phyloP scores from a whole-genome alignment of 2,113 vertebrate species.

The Crotalus viridis region DNA sequence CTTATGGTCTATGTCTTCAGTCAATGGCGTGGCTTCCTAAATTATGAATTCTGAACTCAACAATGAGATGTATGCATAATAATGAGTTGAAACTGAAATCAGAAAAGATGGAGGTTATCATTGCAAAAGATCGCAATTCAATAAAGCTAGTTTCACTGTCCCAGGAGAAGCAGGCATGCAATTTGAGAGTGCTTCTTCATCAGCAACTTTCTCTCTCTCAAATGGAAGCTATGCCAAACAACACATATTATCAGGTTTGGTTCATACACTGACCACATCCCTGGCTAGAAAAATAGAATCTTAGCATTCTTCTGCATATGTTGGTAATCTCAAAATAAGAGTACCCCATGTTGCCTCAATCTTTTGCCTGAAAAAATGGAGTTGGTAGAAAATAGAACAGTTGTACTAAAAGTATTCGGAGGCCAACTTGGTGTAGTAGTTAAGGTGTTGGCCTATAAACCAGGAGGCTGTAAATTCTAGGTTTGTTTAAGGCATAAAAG shows the following conservation, averaged over 20 bases:
- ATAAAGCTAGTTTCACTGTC: not conserved
- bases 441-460: not conserved
- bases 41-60: not conserved
- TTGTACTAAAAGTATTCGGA: not conserved
- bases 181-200: not conserved
- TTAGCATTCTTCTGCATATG: not conserved
- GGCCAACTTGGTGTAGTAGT: not conserved
- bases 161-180: not conserved
- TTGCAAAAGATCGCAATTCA: not conserved
- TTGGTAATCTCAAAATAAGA: not conserved
- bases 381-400: not conserved
- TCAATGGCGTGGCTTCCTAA: not conserved
- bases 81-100: not conserved
- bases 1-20: not conserved
- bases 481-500: not conserved
- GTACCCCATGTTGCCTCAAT: not conserved
- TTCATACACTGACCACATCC: not conserved
- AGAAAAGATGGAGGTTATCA: not conserved
- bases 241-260: not conserved
- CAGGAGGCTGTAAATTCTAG: not conserved
- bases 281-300: not conserved
- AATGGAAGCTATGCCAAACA: not conserved
- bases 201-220: not conserved
- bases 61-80: not conserved
- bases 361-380: not conserved